Percentiles rank a stretch among this genome's conserved stretches.
phyloP scores from a whole-genome alignment of 2,888 invertebrate genomes.

The Xestia sexstrigata region DNA sequence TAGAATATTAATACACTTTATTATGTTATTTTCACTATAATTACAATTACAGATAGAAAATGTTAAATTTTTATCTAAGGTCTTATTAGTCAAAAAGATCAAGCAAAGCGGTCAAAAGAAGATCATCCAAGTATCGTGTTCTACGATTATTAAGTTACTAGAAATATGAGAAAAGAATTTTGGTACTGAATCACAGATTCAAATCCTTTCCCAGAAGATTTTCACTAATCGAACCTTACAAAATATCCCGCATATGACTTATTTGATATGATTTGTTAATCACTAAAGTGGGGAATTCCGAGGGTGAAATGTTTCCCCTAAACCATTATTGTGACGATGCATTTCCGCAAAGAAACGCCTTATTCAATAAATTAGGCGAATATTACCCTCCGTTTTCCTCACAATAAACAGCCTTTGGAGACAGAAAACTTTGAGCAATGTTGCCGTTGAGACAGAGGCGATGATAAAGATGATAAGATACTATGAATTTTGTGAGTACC shows the following conservation, averaged over 20 bases:
- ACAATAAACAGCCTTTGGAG: constrained; percentile 36
- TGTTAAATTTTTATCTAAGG: too few species aligned
- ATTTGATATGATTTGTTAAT: constrained; percentile 61
- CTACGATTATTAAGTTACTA: not conserved
- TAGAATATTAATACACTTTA: not conserved
- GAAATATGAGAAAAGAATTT: not conserved
- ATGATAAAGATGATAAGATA: not conserved
- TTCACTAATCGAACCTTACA: constrained; percentile 20
- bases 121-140: not conserved
- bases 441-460: not conserved
- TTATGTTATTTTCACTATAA: not conserved
- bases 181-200: not conserved
- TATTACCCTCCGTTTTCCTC: constrained; percentile 49
- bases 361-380: constrained; percentile 62
- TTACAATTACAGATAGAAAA: too few species aligned
- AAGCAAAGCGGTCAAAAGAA: not conserved
- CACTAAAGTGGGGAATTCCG: constrained; percentile 53
- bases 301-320: constrained; percentile 56
- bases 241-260: constrained; percentile 34
- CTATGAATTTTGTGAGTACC: not conserved
- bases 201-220: constrained; percentile 13
- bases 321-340: constrained; percentile 63
- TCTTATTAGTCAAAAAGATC: too few species aligned
- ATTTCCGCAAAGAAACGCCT: constrained; percentile 59
- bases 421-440: constrained; percentile 31